These are phyloP conservation scores for Linepithema humile DNA, from an alignment of 1,140 invertebrate species.

Conservation along the genomic window DNA sequence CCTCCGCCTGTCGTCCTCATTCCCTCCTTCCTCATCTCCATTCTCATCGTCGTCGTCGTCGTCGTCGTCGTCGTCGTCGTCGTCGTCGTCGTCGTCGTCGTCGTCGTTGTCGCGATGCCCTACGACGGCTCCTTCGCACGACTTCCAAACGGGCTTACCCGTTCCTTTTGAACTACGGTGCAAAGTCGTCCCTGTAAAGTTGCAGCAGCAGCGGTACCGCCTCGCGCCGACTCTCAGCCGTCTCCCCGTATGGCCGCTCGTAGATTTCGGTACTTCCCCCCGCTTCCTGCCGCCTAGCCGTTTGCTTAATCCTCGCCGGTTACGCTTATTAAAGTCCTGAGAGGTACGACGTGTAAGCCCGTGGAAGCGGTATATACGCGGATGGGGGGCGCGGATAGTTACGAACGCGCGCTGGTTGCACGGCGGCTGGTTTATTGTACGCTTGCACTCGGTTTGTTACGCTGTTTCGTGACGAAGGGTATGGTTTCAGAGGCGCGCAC, in stretches of 20 bases:
- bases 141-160: slow-evolving; percentile 38
- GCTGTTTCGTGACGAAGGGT: background rate
- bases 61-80: background rate
- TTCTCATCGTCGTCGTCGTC: background rate
- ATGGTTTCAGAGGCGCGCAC: background rate
- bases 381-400: slow-evolving; percentile 21
- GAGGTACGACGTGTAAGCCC: slow-evolving; percentile 53
- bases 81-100: background rate
- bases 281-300: background rate
- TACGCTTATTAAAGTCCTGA: slow-evolving; percentile 54
- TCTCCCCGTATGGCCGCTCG: slow-evolving; percentile 29
- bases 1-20: background rate
- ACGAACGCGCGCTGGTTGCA: slow-evolving; percentile 32
- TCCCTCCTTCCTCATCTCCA: background rate
- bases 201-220: slow-evolving; percentile 12
- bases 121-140: slow-evolving; percentile 31
- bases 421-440: slow-evolving; percentile 38
- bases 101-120: background rate
- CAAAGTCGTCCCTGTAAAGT: slow-evolving; percentile 23
- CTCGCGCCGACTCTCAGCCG: background rate
- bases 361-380: slow-evolving; percentile 13
- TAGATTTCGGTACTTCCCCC: background rate
- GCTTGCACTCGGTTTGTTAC: slow-evolving; percentile 23
- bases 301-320: slow-evolving; percentile 43
- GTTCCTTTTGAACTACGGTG: slow-evolving; percentile 22